These are phyloP conservation scores for Plecotus auritus DNA, from an alignment of 2,113 vertebrate species.

Conservation along the genomic window DNA sequence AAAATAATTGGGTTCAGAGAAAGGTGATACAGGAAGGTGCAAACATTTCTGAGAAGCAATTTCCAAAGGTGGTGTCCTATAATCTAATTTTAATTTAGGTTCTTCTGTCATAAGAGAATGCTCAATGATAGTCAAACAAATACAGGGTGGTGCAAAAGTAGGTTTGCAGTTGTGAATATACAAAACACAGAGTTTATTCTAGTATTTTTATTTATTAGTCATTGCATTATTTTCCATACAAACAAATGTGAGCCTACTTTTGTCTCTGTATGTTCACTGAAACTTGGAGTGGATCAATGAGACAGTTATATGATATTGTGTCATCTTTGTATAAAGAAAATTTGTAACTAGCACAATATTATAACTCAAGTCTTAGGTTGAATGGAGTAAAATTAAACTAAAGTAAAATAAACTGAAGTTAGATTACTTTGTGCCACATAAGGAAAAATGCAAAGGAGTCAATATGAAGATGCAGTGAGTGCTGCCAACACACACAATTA, in stretches of 20 bases:
- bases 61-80: background rate
- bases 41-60: background rate
- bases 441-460: background rate
- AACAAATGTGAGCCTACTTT: background rate
- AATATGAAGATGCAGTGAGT: background rate
- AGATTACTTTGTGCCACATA: background rate
- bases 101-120: background rate
- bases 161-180: background rate
- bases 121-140: background rate
- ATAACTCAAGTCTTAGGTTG: background rate
- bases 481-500: background rate
- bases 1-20: background rate
- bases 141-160: background rate
- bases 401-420: background rate
- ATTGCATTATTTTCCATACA: background rate
- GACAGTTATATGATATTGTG: background rate
- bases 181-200: background rate
- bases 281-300: background rate
- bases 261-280: background rate
- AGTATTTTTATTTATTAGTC: background rate
- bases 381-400: background rate
- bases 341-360: background rate
- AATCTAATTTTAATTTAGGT: background rate
- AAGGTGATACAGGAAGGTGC: background rate
- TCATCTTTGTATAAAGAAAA: background rate